Percentiles rank a stretch among this genome's conserved stretches.
Conservation (phyloP, 2,113 vertebrate genomes). For the Chaetorhynchus papuensis region DNA sequence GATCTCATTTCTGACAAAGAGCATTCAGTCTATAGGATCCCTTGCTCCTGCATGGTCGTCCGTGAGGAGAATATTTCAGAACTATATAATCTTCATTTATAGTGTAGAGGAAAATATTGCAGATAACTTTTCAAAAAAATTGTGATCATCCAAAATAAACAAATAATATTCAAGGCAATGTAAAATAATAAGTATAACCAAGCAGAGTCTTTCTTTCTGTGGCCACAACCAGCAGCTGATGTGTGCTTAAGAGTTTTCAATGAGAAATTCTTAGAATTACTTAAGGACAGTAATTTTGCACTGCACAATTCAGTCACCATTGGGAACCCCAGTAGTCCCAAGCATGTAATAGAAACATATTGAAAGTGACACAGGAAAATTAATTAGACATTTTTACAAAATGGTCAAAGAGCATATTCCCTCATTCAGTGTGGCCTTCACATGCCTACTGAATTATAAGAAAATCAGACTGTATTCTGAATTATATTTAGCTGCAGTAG, state of each 20-base stretch:
- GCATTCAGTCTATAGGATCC: accelerated
- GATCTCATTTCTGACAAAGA: not conserved
- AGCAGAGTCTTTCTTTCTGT: not conserved
- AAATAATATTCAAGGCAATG: not conserved
- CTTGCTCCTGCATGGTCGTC: not conserved
- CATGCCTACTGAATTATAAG: not conserved
- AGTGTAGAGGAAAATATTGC: not conserved
- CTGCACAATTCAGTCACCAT: not conserved
- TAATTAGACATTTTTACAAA: constrained; percentile 34
- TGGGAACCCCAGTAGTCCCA: not conserved
- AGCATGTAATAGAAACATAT: not conserved
- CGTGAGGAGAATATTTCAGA: not conserved
- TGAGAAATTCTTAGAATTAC: not conserved
- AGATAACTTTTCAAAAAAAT: not conserved
- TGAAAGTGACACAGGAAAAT: constrained; percentile 34
- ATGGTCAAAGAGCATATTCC: not conserved
- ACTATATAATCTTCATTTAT: not conserved
- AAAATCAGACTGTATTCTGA: not conserved
- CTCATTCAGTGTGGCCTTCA: not conserved
- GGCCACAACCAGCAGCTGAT: not conserved
- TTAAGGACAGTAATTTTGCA: not conserved
- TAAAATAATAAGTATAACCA: not conserved
- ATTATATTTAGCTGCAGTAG: not conserved
- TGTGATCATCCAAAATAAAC: not conserved
- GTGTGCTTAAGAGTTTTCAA: not conserved